phyloP scores from a whole-genome alignment of 2,113 vertebrate genomes.

The Emydocephalus ijimae region DNA sequence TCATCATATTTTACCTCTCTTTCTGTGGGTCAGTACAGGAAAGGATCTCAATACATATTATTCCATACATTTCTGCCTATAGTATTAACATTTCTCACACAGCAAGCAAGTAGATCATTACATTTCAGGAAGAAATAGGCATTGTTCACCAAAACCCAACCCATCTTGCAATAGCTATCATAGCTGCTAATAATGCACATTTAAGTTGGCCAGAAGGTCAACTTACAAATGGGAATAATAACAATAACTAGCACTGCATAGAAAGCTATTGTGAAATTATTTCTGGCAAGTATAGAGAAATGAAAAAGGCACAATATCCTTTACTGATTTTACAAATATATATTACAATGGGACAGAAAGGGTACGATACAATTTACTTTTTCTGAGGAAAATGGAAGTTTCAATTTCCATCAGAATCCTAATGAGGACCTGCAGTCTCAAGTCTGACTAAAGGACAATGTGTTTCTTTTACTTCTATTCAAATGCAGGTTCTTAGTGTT shows the following conservation, averaged over 20 bases:
- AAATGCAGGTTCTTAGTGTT: not conserved
- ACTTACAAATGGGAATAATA: not conserved
- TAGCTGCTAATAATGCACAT: not conserved
- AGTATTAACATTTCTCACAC: not conserved
- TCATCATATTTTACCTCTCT: not conserved
- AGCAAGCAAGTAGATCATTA: not conserved
- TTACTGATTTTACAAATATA: not conserved
- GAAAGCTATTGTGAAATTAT: not conserved
- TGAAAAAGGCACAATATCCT: not conserved
- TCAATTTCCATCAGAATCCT: not conserved
- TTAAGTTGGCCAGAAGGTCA: not conserved
- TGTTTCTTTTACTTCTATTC: not conserved
- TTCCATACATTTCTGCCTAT: not conserved
- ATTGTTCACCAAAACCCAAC: not conserved
- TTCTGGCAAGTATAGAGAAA: not conserved
- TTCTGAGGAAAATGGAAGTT: not conserved
- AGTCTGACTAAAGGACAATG: not conserved
- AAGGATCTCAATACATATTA: not conserved
- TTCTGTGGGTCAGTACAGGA: not conserved
- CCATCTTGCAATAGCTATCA: not conserved
- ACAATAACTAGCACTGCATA: not conserved
- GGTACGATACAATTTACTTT: not conserved
- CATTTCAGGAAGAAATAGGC: not conserved
- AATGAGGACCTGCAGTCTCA: not conserved
- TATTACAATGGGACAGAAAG: not conserved